Base-by-base conservation (phyloP, 2,113 vertebrate species). In the Ophiodon elongatus region DNA sequence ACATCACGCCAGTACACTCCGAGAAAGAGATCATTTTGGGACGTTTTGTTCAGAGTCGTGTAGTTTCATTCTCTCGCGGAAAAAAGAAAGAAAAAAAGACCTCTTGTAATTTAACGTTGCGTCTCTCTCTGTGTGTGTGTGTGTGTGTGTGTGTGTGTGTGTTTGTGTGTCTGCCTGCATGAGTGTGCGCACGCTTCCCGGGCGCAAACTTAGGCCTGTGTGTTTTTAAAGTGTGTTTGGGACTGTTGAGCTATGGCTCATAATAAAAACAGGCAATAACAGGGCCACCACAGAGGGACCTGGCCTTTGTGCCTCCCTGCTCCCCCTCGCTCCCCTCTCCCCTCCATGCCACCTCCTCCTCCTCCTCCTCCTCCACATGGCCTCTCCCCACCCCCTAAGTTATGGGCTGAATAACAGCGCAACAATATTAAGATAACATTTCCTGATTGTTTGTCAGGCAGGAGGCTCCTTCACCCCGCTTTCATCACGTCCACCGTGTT, bases 251-350 rank as follows among this genome's bases (percentile, higher is more conserved):
- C 96, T 96, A 96, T 94, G 94, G 95, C 94, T 94, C 95, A 96
- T 96, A 97, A 97, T 97, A 97, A 97, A 97, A 96, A 95, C 95
- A 96, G 96, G 96, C 97, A 97, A 97, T 97, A 98, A 97, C 95
- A 95, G 92, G 95, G 94, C 94, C 96, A 95, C 96, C 97, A 97
- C 96, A 95, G 94, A 95, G 96, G 97, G 96, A 96, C 95, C 94
- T 91, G 94, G 95, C 96, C 96, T 95, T 95, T 93, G 94, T 92
- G 95, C 85, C 91, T 78, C 72, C 63, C 67, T 83, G 76, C 78
- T 68, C 84, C 83, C 66, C 75, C 39, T 76, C 43, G 0, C 45
- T 81, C 74, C 81, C 79, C 68, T 33, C 81, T 74, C 81, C 39
- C 65, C 68, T 89, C 83, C 60, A 10, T 69, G 57, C 85, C 83